phyloP scores from a whole-genome alignment of 1,140 invertebrate species.

The Semibalanus balanoides region DNA sequence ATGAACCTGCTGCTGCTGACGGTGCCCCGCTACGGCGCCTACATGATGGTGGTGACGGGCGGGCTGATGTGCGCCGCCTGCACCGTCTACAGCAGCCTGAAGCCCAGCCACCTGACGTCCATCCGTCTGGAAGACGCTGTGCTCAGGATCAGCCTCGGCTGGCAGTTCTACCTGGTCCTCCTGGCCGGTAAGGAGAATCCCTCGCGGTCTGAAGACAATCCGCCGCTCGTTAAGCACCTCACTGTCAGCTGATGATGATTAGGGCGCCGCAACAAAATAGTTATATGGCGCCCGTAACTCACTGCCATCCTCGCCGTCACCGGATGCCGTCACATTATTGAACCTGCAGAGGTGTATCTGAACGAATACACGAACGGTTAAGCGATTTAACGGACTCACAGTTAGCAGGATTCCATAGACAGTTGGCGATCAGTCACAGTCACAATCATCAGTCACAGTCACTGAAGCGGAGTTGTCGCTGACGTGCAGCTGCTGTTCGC shows the following conservation, averaged over 20 bases:
- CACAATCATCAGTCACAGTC: neutral
- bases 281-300: too few relatives aligned
- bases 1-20: slow-evolving; percentile 83
- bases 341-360: too few relatives aligned
- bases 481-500: slow-evolving; percentile 22
- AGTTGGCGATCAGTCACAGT: neutral
- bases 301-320: too few relatives aligned
- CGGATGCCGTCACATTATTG: too few relatives aligned
- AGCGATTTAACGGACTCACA: too few relatives aligned
- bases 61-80: slow-evolving; percentile 31
- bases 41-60: slow-evolving; percentile 68
- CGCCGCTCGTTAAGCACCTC: neutral
- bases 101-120: slow-evolving; percentile 61
- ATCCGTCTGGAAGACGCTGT: slow-evolving; percentile 70
- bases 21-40: slow-evolving; percentile 83
- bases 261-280: too few relatives aligned
- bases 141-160: slow-evolving; percentile 68
- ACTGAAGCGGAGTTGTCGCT: too few relatives aligned
- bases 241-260: too few relatives aligned
- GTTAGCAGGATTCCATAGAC: neutral
- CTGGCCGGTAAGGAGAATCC: slow-evolving; percentile 49
- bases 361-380: too few relatives aligned
- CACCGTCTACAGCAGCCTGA: slow-evolving; percentile 62
- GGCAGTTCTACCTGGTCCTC: slow-evolving; percentile 84
- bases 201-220: neutral